A percentile compares a stretch with the other conserved stretches of the same genome.
These are phyloP conservation scores for Ophonus ardosiacus DNA, from an alignment of 2,888 invertebrate species.

Conservation along the genomic window DNA sequence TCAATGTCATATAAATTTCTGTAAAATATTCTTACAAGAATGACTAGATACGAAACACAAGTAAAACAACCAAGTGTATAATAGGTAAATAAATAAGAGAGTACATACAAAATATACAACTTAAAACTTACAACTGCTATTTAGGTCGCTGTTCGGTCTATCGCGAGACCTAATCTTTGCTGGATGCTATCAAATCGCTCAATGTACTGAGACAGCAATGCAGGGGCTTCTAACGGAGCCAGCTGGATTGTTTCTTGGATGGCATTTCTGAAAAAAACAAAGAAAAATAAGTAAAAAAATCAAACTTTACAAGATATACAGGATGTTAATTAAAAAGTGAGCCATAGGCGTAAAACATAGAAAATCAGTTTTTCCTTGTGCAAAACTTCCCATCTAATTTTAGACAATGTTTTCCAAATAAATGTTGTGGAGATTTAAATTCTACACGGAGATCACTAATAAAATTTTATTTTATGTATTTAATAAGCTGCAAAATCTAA, in stretches of 20 bases:
- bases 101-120: slow-evolving; percentile 35
- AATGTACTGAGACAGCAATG: slow-evolving; percentile 72
- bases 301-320: background rate
- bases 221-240: slow-evolving; percentile 71
- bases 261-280: slow-evolving; percentile 52
- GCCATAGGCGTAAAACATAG: too few relatives aligned
- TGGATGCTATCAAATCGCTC: slow-evolving; percentile 74
- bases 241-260: slow-evolving; percentile 65
- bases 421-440: too few relatives aligned
- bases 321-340: too few relatives aligned
- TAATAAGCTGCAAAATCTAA: too few relatives aligned
- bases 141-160: slow-evolving; percentile 58
- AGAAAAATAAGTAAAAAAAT: background rate
- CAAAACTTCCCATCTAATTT: too few relatives aligned
- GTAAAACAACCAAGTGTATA: slow-evolving; percentile 17
- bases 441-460: too few relatives aligned
- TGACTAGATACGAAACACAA: slow-evolving; percentile 47
- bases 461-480: too few relatives aligned
- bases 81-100: slow-evolving; percentile 16
- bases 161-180: slow-evolving; percentile 70
- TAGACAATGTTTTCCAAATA: too few relatives aligned
- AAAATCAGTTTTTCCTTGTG: too few relatives aligned
- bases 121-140: slow-evolving; percentile 11
- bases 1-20: background rate
- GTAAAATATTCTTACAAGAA: background rate